These are phyloP conservation scores for Redunca redunca DNA, from an alignment of 2,113 vertebrate genomes.

Conservation along the genomic window DNA sequence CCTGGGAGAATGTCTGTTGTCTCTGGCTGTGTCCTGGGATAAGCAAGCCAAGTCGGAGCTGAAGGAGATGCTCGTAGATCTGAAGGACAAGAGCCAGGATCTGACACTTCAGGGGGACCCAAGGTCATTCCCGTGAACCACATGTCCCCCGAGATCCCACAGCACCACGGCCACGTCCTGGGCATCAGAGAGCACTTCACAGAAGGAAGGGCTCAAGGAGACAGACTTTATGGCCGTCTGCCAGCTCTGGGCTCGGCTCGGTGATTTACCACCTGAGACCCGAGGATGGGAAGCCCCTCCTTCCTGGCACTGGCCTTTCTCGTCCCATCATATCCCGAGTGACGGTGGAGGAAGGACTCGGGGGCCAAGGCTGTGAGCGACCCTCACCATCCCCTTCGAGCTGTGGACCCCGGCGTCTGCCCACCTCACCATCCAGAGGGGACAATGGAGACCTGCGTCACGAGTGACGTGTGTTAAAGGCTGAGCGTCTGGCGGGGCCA, in stretches of 20 bases:
- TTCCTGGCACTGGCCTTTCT: neutral
- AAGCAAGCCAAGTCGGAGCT: neutral
- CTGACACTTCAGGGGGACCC: neutral
- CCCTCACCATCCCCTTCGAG: neutral
- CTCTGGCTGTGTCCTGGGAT: neutral
- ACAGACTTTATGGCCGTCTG: fast-evolving
- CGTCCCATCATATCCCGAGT: fast-evolving
- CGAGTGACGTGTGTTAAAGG: neutral
- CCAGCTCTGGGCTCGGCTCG: fast-evolving
- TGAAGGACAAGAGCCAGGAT: neutral
- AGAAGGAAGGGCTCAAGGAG: fast-evolving
- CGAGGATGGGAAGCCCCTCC: fast-evolving
- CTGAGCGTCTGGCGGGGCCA: fast-evolving
- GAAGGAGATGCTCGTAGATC: fast-evolving
- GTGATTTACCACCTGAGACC: fast-evolving
- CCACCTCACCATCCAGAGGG: fast-evolving
- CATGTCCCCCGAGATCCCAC: neutral
- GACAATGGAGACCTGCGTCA: fast-evolving
- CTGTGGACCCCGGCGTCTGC: fast-evolving
- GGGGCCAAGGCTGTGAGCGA: fast-evolving
- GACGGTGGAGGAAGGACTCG: fast-evolving
- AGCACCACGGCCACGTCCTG: neutral
- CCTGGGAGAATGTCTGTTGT: fast-evolving
- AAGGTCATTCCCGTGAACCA: neutral
- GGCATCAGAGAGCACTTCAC: fast-evolving